A percentile compares a stretch with the other conserved stretches of the same genome.
These are phyloP conservation scores for Carapus acus DNA, from an alignment of 2,797 vertebrate genomes.

Conservation along the genomic window DNA sequence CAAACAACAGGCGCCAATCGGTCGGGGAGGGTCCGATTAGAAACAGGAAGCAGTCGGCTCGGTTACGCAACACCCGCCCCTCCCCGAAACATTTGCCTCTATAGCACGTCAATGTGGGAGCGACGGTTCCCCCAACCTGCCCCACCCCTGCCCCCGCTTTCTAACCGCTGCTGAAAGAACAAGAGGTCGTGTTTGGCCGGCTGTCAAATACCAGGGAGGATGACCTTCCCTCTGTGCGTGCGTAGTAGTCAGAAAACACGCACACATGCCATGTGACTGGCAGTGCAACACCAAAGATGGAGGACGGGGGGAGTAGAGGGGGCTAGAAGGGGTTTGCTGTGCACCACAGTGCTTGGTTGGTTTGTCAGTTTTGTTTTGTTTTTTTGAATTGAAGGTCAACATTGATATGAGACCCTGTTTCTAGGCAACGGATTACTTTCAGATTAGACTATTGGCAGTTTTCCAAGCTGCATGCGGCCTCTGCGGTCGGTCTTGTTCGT, in stretches of 20 bases:
- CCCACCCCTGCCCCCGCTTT: slow-evolving; percentile 14
- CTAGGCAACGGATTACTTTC: background rate
- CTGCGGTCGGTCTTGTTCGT: background rate
- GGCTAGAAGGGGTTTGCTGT: background rate
- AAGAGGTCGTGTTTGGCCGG: slow-evolving; percentile 15
- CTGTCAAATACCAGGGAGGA: slow-evolving; percentile 26
- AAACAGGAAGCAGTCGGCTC: slow-evolving; percentile 5
- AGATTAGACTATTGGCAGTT: background rate
- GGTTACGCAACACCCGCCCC: background rate
- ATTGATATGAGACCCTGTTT: slow-evolving; percentile 7
- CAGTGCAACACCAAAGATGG: too few relatives aligned
- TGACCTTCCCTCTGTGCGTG: slow-evolving; percentile 9
- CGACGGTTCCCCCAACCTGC: background rate
- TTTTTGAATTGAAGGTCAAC: background rate
- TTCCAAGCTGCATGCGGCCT: background rate
- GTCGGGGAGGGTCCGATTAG: background rate
- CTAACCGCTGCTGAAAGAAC: too few relatives aligned
- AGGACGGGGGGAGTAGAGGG: too few relatives aligned
- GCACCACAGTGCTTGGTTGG: slow-evolving; percentile 9
- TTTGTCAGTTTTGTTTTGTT: background rate
- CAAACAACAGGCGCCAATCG: background rate
- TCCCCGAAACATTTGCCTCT: background rate
- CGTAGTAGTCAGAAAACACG: background rate
- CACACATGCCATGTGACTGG: background rate
- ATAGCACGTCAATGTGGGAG: slow-evolving; percentile 5